Percentiles rank a stretch among this genome's conserved stretches.
Conservation (phyloP, 2,113 vertebrate species). For the Alectura lathami region DNA sequence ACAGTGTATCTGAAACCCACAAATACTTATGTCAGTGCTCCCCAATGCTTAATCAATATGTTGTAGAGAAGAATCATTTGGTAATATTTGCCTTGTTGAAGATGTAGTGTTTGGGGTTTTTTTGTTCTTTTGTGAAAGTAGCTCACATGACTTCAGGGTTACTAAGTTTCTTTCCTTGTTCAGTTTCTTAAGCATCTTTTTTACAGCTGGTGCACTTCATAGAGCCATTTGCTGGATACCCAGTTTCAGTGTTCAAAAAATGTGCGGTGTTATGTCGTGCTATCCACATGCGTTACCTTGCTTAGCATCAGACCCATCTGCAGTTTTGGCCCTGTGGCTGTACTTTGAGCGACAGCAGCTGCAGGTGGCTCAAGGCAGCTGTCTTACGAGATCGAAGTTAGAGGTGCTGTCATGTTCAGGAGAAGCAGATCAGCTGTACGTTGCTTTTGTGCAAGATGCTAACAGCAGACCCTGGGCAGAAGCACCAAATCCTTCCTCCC, state of each 20-base stretch:
- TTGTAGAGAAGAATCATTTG: neutral
- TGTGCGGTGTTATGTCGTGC: fast-evolving
- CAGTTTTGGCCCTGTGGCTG: neutral
- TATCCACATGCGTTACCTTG: neutral
- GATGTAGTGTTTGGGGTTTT: neutral
- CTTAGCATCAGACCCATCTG: neutral
- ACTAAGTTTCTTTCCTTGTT: neutral
- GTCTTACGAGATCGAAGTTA: neutral
- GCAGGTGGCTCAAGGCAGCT: neutral
- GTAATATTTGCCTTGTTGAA: neutral
- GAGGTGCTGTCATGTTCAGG: neutral
- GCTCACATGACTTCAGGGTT: neutral
- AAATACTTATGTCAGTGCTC: neutral
- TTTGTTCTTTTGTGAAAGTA: neutral
- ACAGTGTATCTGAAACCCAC: neutral
- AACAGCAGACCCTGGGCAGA: neutral
- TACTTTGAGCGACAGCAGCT: neutral
- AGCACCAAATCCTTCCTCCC: neutral
- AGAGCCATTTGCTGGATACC: neutral
- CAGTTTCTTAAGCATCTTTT: neutral
- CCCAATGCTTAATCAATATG: neutral
- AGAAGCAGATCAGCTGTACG: neutral
- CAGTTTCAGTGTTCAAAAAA: neutral
- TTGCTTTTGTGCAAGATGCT: neutral
- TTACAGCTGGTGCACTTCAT: neutral